Evolutionary conservation across 2,888 invertebrate species (phyloP).

Genomic region (Clostera curtula): DNA sequence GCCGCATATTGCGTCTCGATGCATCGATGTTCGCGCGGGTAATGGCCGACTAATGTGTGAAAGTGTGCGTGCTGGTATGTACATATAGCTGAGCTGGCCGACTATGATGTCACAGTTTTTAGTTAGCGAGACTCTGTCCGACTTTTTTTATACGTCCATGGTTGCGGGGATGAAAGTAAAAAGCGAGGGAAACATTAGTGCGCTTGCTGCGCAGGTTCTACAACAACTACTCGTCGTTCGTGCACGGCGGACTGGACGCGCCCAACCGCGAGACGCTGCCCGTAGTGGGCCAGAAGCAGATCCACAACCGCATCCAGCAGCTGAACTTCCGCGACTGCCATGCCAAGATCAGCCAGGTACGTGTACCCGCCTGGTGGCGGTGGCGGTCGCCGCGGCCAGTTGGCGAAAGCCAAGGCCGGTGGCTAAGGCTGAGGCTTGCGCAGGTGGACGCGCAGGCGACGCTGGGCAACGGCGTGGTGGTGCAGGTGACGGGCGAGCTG

Average conservation of each 20-base stretch:
- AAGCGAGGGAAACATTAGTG: slow-evolving; percentile 1
- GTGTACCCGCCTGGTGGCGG: neutral
- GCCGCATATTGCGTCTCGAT: too few relatives aligned
- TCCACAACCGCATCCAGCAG: slow-evolving; percentile 96
- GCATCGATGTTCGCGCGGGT: too few relatives aligned
- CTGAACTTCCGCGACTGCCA: slow-evolving; percentile 97
- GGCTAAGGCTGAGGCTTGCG: neutral
- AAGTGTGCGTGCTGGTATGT: too few relatives aligned
- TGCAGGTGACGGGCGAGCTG: slow-evolving; percentile 97
- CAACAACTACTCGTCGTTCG: slow-evolving; percentile 95
- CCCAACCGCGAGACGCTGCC: slow-evolving; percentile 88
- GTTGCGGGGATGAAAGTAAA: too few relatives aligned
- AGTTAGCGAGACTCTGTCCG: too few relatives aligned
- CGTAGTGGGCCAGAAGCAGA: slow-evolving; percentile 93
- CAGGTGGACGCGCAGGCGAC: slow-evolving; percentile 95
- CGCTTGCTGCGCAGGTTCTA: slow-evolving; percentile 82
- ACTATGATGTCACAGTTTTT: too few relatives aligned
- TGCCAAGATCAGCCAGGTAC: slow-evolving; percentile 94
- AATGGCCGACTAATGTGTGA: too few relatives aligned
- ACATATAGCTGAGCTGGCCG: too few relatives aligned
- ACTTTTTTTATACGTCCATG: too few relatives aligned
- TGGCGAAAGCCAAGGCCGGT: neutral
- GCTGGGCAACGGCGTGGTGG: slow-evolving; percentile 94
- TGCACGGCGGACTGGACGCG: slow-evolving; percentile 93
- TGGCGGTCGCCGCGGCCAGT: neutral